phyloP scores from a whole-genome alignment of 2,113 vertebrate species.

The Dromaius novaehollandiae region DNA sequence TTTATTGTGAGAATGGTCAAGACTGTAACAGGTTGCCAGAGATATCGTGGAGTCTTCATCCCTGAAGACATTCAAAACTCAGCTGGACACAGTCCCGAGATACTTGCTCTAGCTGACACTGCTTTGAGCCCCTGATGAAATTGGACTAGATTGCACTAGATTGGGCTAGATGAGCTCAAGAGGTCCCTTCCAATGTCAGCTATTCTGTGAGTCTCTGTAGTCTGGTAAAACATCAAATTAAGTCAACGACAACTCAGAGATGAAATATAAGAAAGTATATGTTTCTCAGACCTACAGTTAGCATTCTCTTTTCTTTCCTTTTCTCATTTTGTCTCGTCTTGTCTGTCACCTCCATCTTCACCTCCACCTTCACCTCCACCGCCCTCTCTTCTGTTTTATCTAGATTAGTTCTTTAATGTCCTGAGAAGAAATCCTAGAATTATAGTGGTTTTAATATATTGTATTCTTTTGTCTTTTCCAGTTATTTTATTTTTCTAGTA shows the following conservation, averaged over 20 bases:
- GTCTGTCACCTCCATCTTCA: background rate
- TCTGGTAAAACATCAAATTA: background rate
- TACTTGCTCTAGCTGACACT: background rate
- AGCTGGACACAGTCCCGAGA: background rate
- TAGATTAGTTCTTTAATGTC: background rate
- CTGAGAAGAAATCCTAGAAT: background rate
- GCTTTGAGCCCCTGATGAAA: background rate
- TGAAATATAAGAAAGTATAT: background rate
- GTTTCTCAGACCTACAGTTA: background rate
- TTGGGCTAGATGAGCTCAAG: background rate
- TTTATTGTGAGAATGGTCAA: background rate
- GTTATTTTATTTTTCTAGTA: background rate
- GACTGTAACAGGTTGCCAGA: background rate
- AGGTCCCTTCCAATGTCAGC: background rate
- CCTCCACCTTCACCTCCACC: background rate
- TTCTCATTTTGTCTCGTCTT: no score
- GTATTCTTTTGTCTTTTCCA: background rate
- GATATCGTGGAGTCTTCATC: background rate
- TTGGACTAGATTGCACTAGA: background rate
- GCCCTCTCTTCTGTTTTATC: background rate
- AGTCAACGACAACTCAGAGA: background rate
- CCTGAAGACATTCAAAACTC: background rate
- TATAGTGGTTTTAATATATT: background rate
- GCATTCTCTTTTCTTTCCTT: background rate
- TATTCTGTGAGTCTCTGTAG: background rate